Percentiles rank a stretch among this genome's conserved stretches.
phyloP scores from a whole-genome alignment of 1,140 invertebrate species.

The Metopolophium dirhodum region DNA sequence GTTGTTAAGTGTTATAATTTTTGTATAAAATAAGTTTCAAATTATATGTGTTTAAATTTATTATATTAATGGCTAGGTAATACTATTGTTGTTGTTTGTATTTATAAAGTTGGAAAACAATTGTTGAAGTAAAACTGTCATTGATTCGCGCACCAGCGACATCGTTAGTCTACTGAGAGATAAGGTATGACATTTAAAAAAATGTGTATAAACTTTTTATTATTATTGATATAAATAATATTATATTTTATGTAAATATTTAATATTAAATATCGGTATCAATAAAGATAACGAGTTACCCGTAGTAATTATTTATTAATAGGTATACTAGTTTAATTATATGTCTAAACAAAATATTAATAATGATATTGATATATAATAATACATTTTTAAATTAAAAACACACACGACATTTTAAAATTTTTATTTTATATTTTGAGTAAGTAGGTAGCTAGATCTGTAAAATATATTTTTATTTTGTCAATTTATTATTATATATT shows the following conservation, averaged over 20 bases:
- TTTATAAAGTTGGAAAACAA: conserved; percentile 9
- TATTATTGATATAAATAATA: not conserved
- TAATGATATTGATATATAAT: not conserved
- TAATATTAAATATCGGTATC: conserved; percentile 25
- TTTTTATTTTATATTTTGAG: not conserved
- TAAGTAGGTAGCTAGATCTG: not conserved
- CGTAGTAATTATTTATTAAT: not conserved
- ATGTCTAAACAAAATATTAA: not conserved
- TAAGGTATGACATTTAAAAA: conserved; percentile 2
- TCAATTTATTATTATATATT: not conserved
- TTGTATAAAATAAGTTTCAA: conserved; percentile 8
- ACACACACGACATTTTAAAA: not conserved
- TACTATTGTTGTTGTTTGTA: conserved; percentile 44
- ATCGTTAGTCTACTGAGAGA: not conserved
- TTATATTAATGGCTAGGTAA: not conserved
- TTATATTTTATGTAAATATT: conserved; percentile 30
- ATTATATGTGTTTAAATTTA: not conserved
- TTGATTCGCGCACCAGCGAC: not conserved
- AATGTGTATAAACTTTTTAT: not conserved
- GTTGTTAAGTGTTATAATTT: conserved; percentile 7
- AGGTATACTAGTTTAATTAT: conserved; percentile 7
- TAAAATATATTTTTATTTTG: not conserved
- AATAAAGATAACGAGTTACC: conserved; percentile 18
- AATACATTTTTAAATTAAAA: not conserved
- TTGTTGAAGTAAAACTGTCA: not conserved